A percentile compares a stretch with the other conserved stretches of the same genome.
Conservation (phyloP, 2,888 invertebrate species). For the Volucella inflata region DNA sequence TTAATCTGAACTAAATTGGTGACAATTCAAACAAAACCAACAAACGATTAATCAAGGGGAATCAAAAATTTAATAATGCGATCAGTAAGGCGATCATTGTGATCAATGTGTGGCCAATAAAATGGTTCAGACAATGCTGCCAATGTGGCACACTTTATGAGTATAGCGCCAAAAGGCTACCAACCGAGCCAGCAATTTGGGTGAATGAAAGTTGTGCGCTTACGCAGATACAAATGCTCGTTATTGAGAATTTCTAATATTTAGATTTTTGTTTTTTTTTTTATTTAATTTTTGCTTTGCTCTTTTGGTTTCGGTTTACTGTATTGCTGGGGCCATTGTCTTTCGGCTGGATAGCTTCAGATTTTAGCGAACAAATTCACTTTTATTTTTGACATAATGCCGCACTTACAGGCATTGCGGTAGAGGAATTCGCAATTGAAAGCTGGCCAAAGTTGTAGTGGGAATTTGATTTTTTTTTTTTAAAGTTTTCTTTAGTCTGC, state of each 20-base stretch:
- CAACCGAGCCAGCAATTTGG: not conserved
- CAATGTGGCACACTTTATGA: not conserved
- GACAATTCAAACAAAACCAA: conserved; percentile 22
- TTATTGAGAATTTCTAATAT: conserved; percentile 28
- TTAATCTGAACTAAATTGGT: not conserved
- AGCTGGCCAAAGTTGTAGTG: not conserved
- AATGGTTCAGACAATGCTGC: too few relatives aligned
- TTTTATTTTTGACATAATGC: conserved; percentile 29
- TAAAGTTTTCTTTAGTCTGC: not conserved
- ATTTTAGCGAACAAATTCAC: conserved; percentile 26
- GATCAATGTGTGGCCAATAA: conserved; percentile 24
- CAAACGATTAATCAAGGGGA: not conserved
- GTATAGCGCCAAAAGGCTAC: conserved; percentile 6
- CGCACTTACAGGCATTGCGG: too few relatives aligned
- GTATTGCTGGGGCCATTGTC: conserved; percentile 2
- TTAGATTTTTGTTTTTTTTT: not conserved
- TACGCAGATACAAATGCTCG: conserved; percentile 16
- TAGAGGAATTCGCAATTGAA: conserved; percentile 7
- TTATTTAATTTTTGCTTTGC: not conserved
- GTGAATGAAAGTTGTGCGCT: conserved; percentile 45
- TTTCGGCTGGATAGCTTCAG: not conserved
- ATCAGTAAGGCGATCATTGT: conserved; percentile 36
- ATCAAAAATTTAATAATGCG: conserved; percentile 28
- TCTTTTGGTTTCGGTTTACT: not conserved
- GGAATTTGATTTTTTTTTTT: not conserved